Evolutionary conservation across 2,113 vertebrate genomes (phyloP), one percentile per base, ranked within the genome.

Genomic region (Carassius auratus): DNA sequence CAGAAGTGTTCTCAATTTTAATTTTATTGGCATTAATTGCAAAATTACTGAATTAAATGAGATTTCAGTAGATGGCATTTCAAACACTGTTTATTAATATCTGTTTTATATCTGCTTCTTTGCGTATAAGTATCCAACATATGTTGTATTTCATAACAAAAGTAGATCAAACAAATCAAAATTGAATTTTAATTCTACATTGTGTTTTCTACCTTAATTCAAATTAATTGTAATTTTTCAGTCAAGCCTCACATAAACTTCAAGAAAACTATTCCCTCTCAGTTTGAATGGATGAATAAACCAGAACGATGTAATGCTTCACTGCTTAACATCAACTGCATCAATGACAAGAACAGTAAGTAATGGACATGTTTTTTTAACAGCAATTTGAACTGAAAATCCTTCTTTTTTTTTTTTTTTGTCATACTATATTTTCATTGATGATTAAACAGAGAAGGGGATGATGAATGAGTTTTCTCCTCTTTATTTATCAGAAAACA

Each of bases 281-380:
- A 62, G 13, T 87, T 92, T n/a, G 0, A 9, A 1, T 89, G 83
- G 30, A 0, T 0, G 33, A 14, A 55, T 14, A 57, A 86, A 21
- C 86, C 85, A 48, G 0, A 1, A 14, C 23, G 80, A 0, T 93
- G 93, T 83, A 4, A 0, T 0, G 0, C n/a, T n/a, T 0, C 2
- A 48, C 45, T 48, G 0, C 17, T 68, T 0, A 9, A 3, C 0
- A 4, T 87, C 26, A 3, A 21, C 26, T 92, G 89, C 87, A 89
- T 0, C 19, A 91, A 90, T 85, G 2, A 0, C 9, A 8, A 48
- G 36, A 38, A 7, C 0, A 71, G 92, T 94, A 83, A 92, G 90
- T 73, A 66, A 3, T 57, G 42, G 2, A 64, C 23, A 4, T 33
- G 8, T 30, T 30, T 38, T 5, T 14, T 74, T 4, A 1, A 33